Percentiles rank a stretch among this genome's conserved stretches.
Evolutionary conservation across 2,797 vertebrate species (phyloP).

Genomic region (Vespertilio murinus): DNA sequence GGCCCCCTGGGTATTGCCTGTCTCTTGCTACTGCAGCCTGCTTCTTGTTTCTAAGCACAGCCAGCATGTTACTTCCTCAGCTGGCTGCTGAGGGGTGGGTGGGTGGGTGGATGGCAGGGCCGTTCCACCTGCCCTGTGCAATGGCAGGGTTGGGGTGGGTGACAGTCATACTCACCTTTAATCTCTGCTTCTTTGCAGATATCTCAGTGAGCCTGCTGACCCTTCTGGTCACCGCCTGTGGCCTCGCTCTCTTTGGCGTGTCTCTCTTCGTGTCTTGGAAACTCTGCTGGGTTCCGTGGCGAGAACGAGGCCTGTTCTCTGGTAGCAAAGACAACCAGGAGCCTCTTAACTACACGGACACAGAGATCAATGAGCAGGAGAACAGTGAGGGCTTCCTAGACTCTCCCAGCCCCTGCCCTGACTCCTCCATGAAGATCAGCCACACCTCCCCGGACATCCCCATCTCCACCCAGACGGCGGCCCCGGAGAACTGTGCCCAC

Average conservation of each 20-base stretch:
- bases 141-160: no score
- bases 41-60: neutral
- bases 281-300: slow-evolving; percentile 99
- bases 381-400: slow-evolving; percentile 93
- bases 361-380: slow-evolving; percentile 92
- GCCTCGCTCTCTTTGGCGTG: slow-evolving; percentile 95
- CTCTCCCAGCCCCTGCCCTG: slow-evolving; percentile 90
- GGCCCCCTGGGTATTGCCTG: neutral
- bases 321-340: slow-evolving; percentile 92
- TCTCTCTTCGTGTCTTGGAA: slow-evolving; percentile 99
- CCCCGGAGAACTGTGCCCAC: slow-evolving; percentile 90
- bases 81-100: neutral
- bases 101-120: neutral
- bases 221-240: slow-evolving; percentile 96
- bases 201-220: slow-evolving; percentile 97
- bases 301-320: slow-evolving; percentile 91
- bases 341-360: slow-evolving; percentile 91
- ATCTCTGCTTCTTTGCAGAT: slow-evolving; percentile 88
- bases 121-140: neutral
- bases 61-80: neutral
- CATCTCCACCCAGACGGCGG: slow-evolving; percentile 88
- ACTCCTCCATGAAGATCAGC: slow-evolving; percentile 98
- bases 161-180: neutral
- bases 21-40: neutral
- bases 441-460: slow-evolving; percentile 97